Conservation (phyloP, 2,797 vertebrate genomes). For the Podarcis siculus region DNA sequence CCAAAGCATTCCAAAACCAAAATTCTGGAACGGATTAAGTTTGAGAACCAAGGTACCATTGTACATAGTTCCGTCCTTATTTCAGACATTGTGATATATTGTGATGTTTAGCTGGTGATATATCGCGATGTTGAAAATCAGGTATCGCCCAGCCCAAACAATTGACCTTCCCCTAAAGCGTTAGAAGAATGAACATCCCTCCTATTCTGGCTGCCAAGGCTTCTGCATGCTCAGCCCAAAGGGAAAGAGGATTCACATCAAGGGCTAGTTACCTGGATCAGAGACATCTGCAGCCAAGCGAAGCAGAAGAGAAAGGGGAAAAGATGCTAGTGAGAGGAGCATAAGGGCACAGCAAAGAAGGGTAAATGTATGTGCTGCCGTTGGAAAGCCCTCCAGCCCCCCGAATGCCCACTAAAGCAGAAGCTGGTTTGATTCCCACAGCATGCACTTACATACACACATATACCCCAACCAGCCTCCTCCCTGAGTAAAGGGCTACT, state of each 20-base stretch:
- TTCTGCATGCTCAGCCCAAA: not conserved
- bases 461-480: not conserved
- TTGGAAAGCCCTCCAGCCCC: not conserved
- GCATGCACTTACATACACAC: not conserved
- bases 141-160: not conserved
- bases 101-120: too few relatives aligned
- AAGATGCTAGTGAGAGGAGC: conserved; percentile 50
- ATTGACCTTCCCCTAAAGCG: not conserved
- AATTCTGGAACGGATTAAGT: too few relatives aligned
- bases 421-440: not conserved
- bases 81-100: too few relatives aligned
- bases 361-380: not conserved
- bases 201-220: not conserved
- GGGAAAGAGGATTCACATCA: not conserved
- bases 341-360: not conserved
- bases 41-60: too few relatives aligned
- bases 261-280: conserved; percentile 80
- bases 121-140: too few relatives aligned
- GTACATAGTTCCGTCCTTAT: too few relatives aligned
- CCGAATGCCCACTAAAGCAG: not conserved
- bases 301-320: conserved; percentile 72
- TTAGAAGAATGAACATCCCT: not conserved
- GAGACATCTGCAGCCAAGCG: conserved; percentile 78
- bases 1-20: too few relatives aligned
- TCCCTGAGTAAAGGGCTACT: not conserved